A percentile compares a stretch with the other conserved stretches of the same genome.
Evolutionary conservation across 2,888 invertebrate species (phyloP).

Genomic region (Papilio elwesi): DNA sequence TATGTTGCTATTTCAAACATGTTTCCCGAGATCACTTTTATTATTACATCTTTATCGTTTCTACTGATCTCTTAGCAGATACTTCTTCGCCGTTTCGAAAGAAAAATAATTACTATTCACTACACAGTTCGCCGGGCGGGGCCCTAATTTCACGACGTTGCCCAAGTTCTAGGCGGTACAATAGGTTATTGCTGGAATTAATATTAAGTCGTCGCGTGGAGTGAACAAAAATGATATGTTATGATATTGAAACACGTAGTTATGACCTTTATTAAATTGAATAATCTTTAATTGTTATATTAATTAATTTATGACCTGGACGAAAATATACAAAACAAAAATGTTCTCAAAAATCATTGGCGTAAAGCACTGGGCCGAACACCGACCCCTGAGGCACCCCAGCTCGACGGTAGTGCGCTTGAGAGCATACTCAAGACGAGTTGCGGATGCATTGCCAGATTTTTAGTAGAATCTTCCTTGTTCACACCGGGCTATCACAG

Average conservation of each 20-base stretch:
- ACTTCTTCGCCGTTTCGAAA: conserved; percentile 42
- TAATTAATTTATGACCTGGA: background rate
- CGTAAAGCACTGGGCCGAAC: no score
- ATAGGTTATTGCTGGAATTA: conserved; percentile 36
- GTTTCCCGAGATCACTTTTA: conserved; percentile 44
- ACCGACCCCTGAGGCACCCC: no score
- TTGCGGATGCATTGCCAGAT: no score
- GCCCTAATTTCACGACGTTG: conserved; percentile 30
- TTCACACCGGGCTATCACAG: no score
- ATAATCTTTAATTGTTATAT: background rate
- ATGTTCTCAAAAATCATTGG: no score
- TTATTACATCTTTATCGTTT: conserved; percentile 48
- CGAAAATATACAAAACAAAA: no score
- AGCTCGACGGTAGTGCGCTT: no score
- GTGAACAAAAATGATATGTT: conserved; percentile 15
- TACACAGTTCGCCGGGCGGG: conserved; percentile 26
- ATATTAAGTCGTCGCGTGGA: conserved; percentile 28
- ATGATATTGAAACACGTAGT: background rate
- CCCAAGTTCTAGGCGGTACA: conserved; percentile 34
- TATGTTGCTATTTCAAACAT: conserved; percentile 43
- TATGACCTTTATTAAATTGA: background rate
- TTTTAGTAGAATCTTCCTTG: no score
- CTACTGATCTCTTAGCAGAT: conserved; percentile 47
- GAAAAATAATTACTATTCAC: conserved; percentile 45
- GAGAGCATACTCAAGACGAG: no score